Base-by-base conservation (phyloP, 2,797 vertebrate species). In the Choloepus didactylus region DNA sequence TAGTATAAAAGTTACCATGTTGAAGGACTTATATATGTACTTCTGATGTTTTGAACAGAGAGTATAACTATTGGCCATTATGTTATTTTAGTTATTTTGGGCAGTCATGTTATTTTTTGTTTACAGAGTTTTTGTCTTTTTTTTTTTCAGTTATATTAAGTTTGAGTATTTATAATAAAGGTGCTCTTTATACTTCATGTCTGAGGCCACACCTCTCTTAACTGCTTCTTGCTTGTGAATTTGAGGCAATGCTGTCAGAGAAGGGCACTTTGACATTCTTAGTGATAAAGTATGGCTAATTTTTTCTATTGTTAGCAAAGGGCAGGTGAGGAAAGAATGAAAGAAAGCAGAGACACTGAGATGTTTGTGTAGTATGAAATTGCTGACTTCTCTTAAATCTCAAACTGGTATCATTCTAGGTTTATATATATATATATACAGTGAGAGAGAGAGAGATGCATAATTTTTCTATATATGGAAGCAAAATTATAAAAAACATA, bases 151-250 rank as follows among this genome's bases (percentile, higher is more conserved):
- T 79, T 80, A 94, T 72, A 46, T 81, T 56, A 49, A 3, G 4
- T 91, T 93, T 81, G n/a, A 35, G 70, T 87, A 59, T 64, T 92
- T 88, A 35, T 89, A 94, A 89, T 95, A 95, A 96, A 97, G 11
- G 18, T 46, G 38, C 31, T 84, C 16, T 87, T 46, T 59, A 72
- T 21, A 14, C 27, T 18, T 73, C 46, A 46, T 60, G 70, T 86
- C 82, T 90, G 31, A 89, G 70, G 54, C 56, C 35, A 6, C 15
- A 21, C 15, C 92, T 92, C 73, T 56, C 18, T 80, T n/a, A n/a
- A 3, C 14, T 70, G 54, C 38, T 82, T 85, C 82, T 18, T 44
- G 38, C 72, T 64, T 14, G 25, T 56, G 35, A 79, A 41, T 91
- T 75, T 60, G 64, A 44, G 29, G 9, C 54, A 62, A 23, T 54